A percentile compares a stretch with the other conserved stretches of the same genome.
Conservation (phyloP, 2,888 invertebrate genomes). For the Trichopria drosophilae region DNA sequence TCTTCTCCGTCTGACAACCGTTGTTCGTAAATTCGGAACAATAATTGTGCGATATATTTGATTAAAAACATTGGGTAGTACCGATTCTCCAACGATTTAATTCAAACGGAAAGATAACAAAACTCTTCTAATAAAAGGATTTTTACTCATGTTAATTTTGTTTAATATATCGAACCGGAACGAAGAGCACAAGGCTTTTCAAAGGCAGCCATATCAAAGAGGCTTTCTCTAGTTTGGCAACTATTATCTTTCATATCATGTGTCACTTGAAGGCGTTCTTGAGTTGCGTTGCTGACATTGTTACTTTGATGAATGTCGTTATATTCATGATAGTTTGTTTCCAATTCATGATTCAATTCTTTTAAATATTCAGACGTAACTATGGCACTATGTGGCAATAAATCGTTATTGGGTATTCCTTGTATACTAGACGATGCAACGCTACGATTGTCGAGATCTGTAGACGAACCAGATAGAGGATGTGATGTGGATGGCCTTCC, state of each 20-base stretch:
- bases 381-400: constrained; percentile 46
- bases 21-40: too few species aligned
- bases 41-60: too few species aligned
- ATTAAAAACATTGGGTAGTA: too few species aligned
- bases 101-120: too few species aligned
- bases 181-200: too few species aligned
- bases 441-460: constrained; percentile 46
- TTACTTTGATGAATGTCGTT: constrained; percentile 56
- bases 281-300: constrained; percentile 56
- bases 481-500: constrained; percentile 58
- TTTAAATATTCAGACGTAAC: constrained; percentile 36
- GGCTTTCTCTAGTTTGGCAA: constrained; percentile 82
- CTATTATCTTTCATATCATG: constrained; percentile 74
- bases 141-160: too few species aligned
- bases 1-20: too few species aligned
- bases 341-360: too few species aligned
- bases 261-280: constrained; percentile 62
- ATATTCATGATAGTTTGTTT: too few species aligned
- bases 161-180: too few species aligned
- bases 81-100: too few species aligned
- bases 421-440: constrained; percentile 54
- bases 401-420: constrained; percentile 48
- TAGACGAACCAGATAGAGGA: constrained; percentile 45
- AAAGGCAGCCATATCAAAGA: constrained; percentile 60
- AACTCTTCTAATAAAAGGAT: too few species aligned